Evolutionary conservation across 2,888 invertebrate genomes (phyloP).

Genomic region (Eulithis prunata): DNA sequence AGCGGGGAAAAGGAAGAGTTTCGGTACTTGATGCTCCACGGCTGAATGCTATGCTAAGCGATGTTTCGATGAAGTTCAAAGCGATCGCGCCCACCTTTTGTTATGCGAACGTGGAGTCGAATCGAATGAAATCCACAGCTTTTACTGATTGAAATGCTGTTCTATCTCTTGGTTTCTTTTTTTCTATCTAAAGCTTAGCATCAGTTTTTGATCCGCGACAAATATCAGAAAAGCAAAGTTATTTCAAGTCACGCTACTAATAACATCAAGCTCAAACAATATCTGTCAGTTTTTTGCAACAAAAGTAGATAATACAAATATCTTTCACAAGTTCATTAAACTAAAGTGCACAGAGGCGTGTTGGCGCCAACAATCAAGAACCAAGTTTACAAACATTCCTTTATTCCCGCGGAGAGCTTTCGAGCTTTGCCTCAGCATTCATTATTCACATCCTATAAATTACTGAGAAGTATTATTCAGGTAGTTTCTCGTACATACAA

Average conservation of each 20-base stretch:
- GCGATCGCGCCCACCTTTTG: constrained; percentile 9
- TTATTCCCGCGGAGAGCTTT: background rate
- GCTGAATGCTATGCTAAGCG: constrained; percentile 20
- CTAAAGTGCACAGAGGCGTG: constrained; percentile 1
- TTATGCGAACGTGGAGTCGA: constrained; percentile 7
- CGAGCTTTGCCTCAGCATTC: constrained; percentile 4
- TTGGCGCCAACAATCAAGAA: constrained; percentile 10
- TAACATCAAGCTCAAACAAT: too few species aligned
- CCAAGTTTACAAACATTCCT: constrained; percentile 19
- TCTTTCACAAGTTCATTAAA: constrained; percentile 6
- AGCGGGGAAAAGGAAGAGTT: constrained; percentile 30
- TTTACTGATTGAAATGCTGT: constrained; percentile 4
- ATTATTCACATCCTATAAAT: constrained; percentile 2
- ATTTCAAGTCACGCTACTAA: too few species aligned
- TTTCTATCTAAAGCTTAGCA: background rate
- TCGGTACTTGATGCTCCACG: constrained; percentile 27
- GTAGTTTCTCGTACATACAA: too few species aligned
- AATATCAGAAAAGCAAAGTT: too few species aligned
- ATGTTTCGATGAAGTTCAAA: constrained; percentile 22
- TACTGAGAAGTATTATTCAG: background rate
- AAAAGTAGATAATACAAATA: background rate
- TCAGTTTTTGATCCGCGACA: too few species aligned
- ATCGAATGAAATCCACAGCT: constrained; percentile 8
- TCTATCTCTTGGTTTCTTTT: background rate
- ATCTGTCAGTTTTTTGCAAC: too few species aligned